These are phyloP conservation scores for Nannoperca australis DNA, from an alignment of 2,797 vertebrate genomes.

Conservation along the genomic window DNA sequence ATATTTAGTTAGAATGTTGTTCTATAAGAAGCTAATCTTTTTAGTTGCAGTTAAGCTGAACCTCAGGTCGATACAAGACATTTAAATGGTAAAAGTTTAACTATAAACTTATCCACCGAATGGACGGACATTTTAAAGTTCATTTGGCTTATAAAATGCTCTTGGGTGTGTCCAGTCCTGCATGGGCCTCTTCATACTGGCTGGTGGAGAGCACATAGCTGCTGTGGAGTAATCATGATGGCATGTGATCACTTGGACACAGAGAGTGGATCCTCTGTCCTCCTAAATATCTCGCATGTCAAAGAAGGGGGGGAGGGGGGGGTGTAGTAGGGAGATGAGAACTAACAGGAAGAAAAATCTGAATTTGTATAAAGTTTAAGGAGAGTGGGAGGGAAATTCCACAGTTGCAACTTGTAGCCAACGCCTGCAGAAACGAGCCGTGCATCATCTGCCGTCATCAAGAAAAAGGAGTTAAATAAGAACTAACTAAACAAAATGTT, in stretches of 20 bases:
- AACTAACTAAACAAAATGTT: background rate
- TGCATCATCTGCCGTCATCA: background rate
- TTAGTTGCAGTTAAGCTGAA: background rate
- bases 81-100: background rate
- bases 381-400: background rate
- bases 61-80: background rate
- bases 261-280: constrained; percentile 57
- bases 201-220: constrained; percentile 26
- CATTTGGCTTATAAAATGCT: background rate
- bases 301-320: background rate
- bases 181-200: background rate
- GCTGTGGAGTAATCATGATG: constrained; percentile 27
- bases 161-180: constrained; percentile 45
- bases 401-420: background rate
- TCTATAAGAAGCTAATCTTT: constrained; percentile 1
- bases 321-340: background rate
- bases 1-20: background rate
- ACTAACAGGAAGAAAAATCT: background rate
- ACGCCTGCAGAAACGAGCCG: background rate
- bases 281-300: constrained; percentile 13
- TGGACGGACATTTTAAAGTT: background rate
- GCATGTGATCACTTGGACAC: constrained; percentile 50
- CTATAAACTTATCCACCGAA: background rate
- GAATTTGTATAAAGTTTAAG: background rate
- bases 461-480: background rate